These are phyloP conservation scores for Carpatolechia fugitivella DNA, from an alignment of 2,888 invertebrate species.

Conservation along the genomic window DNA sequence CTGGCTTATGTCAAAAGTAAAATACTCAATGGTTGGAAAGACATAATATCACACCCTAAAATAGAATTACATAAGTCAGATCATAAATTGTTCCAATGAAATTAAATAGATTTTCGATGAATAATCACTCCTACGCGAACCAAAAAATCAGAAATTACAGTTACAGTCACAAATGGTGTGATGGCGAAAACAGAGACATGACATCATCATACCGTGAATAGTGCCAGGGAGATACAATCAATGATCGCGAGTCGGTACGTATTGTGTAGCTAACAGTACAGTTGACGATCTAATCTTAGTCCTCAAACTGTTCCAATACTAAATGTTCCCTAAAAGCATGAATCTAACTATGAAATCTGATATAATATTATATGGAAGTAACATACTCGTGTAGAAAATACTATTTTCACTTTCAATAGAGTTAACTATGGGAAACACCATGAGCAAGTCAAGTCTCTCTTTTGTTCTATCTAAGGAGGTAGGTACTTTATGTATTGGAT, in stretches of 20 bases:
- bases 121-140: constrained; percentile 10
- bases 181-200: constrained; percentile 43
- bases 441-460: constrained; percentile 29
- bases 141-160: constrained; percentile 25
- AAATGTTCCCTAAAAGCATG: background rate
- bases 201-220: constrained; percentile 53
- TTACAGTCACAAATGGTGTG: constrained; percentile 36
- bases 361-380: constrained; percentile 13
- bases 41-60: too few relatives aligned
- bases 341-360: background rate
- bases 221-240: constrained; percentile 42
- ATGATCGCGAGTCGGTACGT: constrained; percentile 6
- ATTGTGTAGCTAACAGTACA: background rate
- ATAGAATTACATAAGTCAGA: background rate
- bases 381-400: constrained; percentile 19
- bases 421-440: constrained; percentile 31
- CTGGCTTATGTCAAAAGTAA: too few relatives aligned
- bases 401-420: constrained; percentile 36
- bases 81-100: background rate
- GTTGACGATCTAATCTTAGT: background rate
- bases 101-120: constrained; percentile 2
- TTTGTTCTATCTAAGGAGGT: constrained; percentile 26
- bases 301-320: background rate
- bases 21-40: too few relatives aligned
- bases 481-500: constrained; percentile 12